These are phyloP conservation scores for Psittacula derbiana DNA, from an alignment of 2,797 vertebrate species.

Conservation along the genomic window DNA sequence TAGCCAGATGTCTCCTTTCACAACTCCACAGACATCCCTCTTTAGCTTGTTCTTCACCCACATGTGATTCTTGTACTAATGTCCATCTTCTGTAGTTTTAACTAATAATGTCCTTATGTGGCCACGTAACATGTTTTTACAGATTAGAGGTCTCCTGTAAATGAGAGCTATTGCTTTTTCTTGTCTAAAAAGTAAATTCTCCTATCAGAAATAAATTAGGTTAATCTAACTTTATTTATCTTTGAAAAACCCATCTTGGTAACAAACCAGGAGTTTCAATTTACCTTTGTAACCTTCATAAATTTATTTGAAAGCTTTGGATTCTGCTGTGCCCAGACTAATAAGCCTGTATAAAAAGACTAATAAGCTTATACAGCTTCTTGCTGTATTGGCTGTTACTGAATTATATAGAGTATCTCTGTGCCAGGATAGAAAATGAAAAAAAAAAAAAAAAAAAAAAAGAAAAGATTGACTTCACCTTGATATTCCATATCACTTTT, in stretches of 20 bases:
- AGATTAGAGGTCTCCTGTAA: not conserved
- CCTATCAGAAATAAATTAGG: not conserved
- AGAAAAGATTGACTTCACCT: not conserved
- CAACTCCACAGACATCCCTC: not conserved
- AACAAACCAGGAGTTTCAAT: not conserved
- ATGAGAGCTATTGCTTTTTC: not conserved
- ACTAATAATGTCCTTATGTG: not conserved
- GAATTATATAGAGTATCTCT: not conserved
- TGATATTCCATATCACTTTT: not conserved
- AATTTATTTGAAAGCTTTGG: not conserved
- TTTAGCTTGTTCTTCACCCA: not conserved
- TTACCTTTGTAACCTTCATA: not conserved
- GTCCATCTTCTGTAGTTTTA: not conserved
- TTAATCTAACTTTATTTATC: not conserved
- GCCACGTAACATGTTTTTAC: not conserved
- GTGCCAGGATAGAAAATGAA: not conserved
- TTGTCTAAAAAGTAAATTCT: not conserved
- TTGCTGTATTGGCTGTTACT: not conserved
- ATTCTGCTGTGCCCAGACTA: not conserved
- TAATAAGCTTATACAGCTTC: not conserved
- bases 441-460: not conserved
- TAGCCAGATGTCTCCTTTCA: not conserved
- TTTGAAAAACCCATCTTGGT: not conserved
- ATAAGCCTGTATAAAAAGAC: not conserved
- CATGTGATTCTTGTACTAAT: not conserved